Percentiles rank a stretch among this genome's conserved stretches.
phyloP scores from a whole-genome alignment of 2,797 vertebrate genomes.

The Platalea minor region DNA sequence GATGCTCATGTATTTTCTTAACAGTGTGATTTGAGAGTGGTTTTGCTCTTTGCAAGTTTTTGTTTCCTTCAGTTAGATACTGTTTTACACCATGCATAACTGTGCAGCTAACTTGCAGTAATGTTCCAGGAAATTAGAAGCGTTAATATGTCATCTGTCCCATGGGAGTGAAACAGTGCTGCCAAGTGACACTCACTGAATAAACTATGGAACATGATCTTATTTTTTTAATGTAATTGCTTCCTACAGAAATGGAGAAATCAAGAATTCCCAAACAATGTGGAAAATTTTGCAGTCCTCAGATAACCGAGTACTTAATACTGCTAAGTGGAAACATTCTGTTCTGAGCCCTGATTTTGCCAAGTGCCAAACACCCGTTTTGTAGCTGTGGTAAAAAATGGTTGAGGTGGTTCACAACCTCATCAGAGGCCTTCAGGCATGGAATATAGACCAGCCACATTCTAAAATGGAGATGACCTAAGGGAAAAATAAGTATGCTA shows the following conservation, averaged over 20 bases:
- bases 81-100: background rate
- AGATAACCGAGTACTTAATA: background rate
- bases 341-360: background rate
- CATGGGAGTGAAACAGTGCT: background rate
- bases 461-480: background rate
- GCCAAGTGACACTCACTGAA: background rate
- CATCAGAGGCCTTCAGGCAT: background rate
- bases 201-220: background rate
- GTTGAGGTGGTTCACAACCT: background rate
- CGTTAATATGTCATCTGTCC: background rate
- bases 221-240: background rate
- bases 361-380: background rate
- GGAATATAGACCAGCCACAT: background rate
- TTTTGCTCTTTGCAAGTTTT: background rate
- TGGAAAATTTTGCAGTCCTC: background rate
- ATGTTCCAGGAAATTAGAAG: background rate
- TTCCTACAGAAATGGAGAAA: slow-evolving; percentile 11
- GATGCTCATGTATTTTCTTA: background rate
- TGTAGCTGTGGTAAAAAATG: background rate
- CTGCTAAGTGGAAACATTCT: background rate
- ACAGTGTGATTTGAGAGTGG: background rate
- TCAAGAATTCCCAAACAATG: background rate
- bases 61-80: background rate
- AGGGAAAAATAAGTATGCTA: background rate
- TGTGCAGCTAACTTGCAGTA: background rate